Conservation (phyloP, 2,113 vertebrate genomes). For the Sprattus sprattus region DNA sequence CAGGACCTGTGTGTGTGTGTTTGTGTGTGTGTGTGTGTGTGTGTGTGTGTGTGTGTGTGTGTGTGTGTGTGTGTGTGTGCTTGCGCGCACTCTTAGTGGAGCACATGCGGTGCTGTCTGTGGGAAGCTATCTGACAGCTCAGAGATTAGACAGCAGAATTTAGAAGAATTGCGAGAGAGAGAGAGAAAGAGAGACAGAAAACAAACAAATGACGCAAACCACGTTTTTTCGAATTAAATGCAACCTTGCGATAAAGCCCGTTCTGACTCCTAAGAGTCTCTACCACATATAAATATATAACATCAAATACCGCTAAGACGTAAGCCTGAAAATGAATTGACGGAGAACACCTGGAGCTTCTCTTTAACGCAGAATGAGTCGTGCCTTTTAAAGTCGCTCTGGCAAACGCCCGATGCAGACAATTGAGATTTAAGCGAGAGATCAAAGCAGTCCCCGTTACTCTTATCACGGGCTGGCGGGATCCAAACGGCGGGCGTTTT, state of each 20-base stretch:
- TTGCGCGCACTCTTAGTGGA: background rate
- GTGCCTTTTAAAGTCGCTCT: background rate
- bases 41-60: background rate
- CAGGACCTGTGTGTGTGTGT: conserved; percentile 17
- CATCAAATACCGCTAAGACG: background rate
- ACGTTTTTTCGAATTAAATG: background rate
- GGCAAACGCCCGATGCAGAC: background rate
- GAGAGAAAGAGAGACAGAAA: background rate
- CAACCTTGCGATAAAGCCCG: background rate
- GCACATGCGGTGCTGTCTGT: background rate
- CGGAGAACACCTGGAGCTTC: background rate
- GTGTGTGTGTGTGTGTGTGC: conserved; percentile 6
- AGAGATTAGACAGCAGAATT: background rate
- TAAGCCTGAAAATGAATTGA: background rate
- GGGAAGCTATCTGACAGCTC: background rate
- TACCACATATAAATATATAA: background rate
- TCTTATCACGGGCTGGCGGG: background rate
- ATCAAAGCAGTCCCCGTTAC: background rate
- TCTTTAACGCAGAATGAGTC: background rate
- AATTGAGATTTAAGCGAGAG: conserved; percentile 10
- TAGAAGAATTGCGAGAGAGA: background rate
- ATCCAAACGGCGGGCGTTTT: background rate
- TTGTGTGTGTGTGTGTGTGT: background rate
- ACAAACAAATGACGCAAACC: background rate
- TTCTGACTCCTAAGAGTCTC: background rate